Evolutionary conservation across 2,888 invertebrate species (phyloP), one percentile per base, ranked within the genome.

Genomic region (Lasioglossum lativentre): DNA sequence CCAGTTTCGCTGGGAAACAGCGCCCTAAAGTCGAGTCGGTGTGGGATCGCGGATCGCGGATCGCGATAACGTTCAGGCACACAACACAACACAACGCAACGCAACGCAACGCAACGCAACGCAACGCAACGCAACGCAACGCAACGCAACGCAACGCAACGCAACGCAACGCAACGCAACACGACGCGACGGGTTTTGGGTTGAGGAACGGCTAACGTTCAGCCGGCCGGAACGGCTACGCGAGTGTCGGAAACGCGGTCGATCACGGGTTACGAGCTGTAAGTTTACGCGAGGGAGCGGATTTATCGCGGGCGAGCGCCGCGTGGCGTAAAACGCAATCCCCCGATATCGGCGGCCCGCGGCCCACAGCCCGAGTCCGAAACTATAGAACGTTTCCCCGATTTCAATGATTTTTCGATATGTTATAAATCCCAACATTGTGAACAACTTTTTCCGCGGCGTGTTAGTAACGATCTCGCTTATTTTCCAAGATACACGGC

Each of bases 291-390:
- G 59, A 70, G 77, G 79, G 70, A 63, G 23, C 71, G 77, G 78
- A 84, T 89, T 89, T 88, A 90, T 86, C 84, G 83, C 66, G 68
- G 56, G 30, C 76, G 75, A 78, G 82, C 78, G 78, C 10, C 45
- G 27, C 30, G 75, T 77, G 78, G 74, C 70, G 81, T 87, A 78
- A 87, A 89, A 89, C 88, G 27, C 88, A 42, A 63, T n/a, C 63
- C 72, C 86, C 89, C 88, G 89, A 92, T 92, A 93, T 92, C 90
- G 88, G 79, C 78, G 84, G 52, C 8, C 47, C 19, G 47, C 47
- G 47, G n/a, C 34, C 34, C 2, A 34, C 34, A 3, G 19, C 6
- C 47, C 23, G 52, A 23, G 23, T 52, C 23, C 8, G 0, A 8
- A 23, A 47, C 23, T 23, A 0, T 23, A 23, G 6, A 1, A 47